Evolutionary conservation across 2,797 vertebrate genomes (phyloP), one percentile per base, ranked within the genome.

Genomic region (Acrocephalus scirpaceus): DNA sequence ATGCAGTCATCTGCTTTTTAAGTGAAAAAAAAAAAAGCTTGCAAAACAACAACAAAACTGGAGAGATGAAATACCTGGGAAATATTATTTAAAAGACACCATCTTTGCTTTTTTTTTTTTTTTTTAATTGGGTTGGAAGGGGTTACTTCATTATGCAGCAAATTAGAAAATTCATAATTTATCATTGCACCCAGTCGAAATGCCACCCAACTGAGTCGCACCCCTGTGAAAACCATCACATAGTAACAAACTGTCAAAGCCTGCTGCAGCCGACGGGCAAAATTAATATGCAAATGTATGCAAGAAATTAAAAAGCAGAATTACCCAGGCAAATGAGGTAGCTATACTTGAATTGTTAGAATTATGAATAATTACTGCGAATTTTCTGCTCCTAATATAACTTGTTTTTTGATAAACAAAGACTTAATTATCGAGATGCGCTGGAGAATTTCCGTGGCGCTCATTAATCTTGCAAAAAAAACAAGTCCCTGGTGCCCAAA

Each of bases 401-500:
- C 99, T 99, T 99, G 99, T 99, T 99, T 99, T 99, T 99, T 99
- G 99, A 99, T 99, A 99, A 99, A 99, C 99, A 99, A 99, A 99
- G 99, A 99, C 99, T 99, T 99, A 99, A 99, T 99, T 99, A 99
- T 99, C 98, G 98, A 99, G 99, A 99, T 99, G 99, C 99, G 98
- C 99, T 98, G 98, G 99, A 99, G 99, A 99, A 99, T 99, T 99
- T 99, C 99, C 98, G 99, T 98, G 98, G 99, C 98, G 98, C 99
- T 99, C 99, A 99, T 99, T 99, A 99, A 99, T 99, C 99, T 99
- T 99, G 99, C 98, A 99, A 98, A 99, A 99, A 99, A 99, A 99
- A 99, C 99, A 99, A 99, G 99, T 99, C 99, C 99, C 99, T 98
- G 98, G 99, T 99, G 99, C 99, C 99, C 98, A 97, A 98, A 98